These are phyloP conservation scores for Pristiophorus japonicus DNA, from an alignment of 2,113 vertebrate species.

Conservation along the genomic window DNA sequence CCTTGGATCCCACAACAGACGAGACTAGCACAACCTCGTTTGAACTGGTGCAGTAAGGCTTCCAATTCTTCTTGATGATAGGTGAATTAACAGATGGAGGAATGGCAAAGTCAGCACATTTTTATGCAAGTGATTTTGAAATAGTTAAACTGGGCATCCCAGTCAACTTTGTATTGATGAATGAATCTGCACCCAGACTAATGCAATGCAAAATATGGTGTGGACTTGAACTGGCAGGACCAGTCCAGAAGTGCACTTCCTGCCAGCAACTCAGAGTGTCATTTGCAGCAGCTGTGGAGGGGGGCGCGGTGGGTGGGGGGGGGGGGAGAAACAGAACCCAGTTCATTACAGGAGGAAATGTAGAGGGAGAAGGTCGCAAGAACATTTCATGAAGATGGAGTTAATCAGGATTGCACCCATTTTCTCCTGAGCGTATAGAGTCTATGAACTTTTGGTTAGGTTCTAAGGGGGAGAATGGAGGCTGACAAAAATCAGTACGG, in stretches of 20 bases:
- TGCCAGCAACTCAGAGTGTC: not conserved
- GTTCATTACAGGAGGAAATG: not conserved
- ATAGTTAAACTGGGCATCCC: not conserved
- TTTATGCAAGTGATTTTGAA: constrained; percentile 29
- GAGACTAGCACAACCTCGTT: constrained; percentile 6
- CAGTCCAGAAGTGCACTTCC: constrained; percentile 24
- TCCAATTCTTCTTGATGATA: not conserved
- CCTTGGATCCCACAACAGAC: not conserved
- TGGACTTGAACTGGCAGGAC: constrained; percentile 34
- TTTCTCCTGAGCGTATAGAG: not conserved
- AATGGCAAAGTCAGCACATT: not conserved
- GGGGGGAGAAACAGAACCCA: not conserved
- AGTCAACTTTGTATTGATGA: constrained; percentile 9
- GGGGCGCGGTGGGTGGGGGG: not conserved
- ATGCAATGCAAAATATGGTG: not conserved
- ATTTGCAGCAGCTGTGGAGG: not conserved
- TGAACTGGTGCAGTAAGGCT: not conserved
- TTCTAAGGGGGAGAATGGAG: not conserved
- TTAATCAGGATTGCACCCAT: not conserved
- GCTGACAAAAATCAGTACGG: not conserved
- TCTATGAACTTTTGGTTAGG: not conserved
- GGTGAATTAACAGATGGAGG: not conserved
- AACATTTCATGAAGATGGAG: not conserved
- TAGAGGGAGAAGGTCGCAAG: not conserved
- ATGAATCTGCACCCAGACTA: constrained; percentile 9